A percentile compares a stretch with the other conserved stretches of the same genome.
Conservation (phyloP, 2,113 vertebrate species). For the Meriones unguiculatus region DNA sequence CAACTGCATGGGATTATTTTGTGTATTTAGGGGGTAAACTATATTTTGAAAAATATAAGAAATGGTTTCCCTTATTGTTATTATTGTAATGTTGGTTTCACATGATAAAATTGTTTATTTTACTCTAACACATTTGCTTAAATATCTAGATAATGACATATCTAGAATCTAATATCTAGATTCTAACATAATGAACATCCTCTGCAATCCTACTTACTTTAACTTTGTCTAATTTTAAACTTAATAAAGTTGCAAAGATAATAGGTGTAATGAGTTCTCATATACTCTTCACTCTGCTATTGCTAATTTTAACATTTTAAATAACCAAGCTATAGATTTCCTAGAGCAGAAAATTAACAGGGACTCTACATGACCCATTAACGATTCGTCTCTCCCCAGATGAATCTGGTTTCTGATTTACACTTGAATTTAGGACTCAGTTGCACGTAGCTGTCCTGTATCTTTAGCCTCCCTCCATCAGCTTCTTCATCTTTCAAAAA, state of each 20-base stretch:
- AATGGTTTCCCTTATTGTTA: background rate
- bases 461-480: background rate
- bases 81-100: conserved; percentile 35
- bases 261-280: background rate
- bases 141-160: conserved; percentile 1
- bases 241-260: background rate
- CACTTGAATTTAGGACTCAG: background rate
- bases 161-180: no score
- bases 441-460: background rate
- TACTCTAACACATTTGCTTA: background rate
- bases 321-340: background rate
- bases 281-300: background rate
- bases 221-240: conserved; percentile 24
- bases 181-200: background rate
- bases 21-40: background rate
- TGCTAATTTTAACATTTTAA: background rate
- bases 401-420: background rate
- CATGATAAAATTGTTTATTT: background rate
- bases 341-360: background rate
- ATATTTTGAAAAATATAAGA: conserved; percentile 6
- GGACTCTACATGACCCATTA: background rate
- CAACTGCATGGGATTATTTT: background rate
- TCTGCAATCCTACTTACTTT: conserved; percentile 13
- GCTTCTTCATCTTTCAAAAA: background rate
- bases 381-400: background rate